Percentiles rank a stretch among this genome's conserved stretches.
These are phyloP conservation scores for Dryoscopus gambensis DNA, from an alignment of 2,113 vertebrate genomes.

Conservation along the genomic window DNA sequence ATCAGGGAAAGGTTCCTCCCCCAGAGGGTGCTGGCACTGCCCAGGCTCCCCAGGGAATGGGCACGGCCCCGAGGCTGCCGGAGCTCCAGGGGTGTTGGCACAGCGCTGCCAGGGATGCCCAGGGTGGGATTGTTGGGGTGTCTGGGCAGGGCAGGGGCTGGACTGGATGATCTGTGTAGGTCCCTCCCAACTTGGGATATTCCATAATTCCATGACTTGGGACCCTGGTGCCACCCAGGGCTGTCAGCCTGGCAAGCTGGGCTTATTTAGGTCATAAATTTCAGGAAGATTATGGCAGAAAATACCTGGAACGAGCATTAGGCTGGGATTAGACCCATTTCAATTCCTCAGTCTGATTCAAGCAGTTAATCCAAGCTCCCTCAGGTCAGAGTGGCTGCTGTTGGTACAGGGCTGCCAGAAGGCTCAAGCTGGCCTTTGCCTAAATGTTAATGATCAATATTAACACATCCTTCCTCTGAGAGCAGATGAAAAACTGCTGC, in stretches of 20 bases:
- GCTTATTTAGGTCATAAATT: not conserved
- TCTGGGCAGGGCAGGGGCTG: not conserved
- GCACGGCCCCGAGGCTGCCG: not conserved
- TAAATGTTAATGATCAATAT: not conserved
- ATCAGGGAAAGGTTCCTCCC: not conserved
- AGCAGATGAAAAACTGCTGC: not conserved
- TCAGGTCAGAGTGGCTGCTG: not conserved
- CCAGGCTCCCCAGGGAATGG: not conserved
- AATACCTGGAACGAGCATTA: not conserved
- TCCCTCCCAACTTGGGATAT: not conserved
- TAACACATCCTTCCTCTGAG: not conserved
- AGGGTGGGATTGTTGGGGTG: not conserved
- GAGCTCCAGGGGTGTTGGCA: not conserved
- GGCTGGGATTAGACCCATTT: not conserved
- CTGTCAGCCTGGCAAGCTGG: not conserved
- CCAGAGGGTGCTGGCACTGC: not conserved
- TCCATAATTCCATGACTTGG: not conserved
- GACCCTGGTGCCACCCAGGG: not conserved
- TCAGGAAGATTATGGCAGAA: not conserved
- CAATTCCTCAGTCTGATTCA: not conserved
- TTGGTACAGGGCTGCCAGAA: not conserved
- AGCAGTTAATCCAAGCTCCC: not conserved
- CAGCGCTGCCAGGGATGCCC: accelerated
- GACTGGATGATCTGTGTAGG: not conserved
- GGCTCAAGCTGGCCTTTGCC: not conserved